Evolutionary conservation across 1,140 invertebrate genomes (phyloP).

Genomic region (Nixonia krombeini): DNA sequence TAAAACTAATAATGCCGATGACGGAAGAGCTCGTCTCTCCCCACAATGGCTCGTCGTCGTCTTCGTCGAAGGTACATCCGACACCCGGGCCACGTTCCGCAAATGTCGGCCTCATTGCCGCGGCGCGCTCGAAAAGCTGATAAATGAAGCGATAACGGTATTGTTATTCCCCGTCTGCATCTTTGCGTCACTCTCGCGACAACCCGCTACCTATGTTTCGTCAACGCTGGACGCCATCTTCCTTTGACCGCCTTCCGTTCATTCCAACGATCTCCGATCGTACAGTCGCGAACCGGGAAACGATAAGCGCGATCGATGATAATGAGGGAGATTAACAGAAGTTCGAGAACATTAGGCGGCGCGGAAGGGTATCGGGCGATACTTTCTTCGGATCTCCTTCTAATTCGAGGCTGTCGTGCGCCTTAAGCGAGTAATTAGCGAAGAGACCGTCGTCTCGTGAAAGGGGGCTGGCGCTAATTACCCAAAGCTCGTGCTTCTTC

Average conservation of each 20-base stretch:
- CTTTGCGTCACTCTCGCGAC: slow-evolving; percentile 53
- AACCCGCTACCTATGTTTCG: slow-evolving; percentile 25
- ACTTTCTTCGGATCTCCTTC: slow-evolving; percentile 17
- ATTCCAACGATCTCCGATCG: slow-evolving; percentile 18
- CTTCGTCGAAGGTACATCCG: slow-evolving; percentile 48
- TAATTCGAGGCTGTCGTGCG: slow-evolving; percentile 11
- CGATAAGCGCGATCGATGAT: slow-evolving; percentile 36
- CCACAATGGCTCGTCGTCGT: slow-evolving; percentile 53
- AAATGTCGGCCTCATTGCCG: slow-evolving; percentile 13
- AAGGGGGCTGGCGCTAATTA: slow-evolving; percentile 45
- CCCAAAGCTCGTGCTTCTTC: slow-evolving; percentile 26
- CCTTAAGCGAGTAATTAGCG: slow-evolving; percentile 41
- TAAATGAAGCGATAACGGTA: slow-evolving; percentile 70
- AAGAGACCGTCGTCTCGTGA: slow-evolving; percentile 23
- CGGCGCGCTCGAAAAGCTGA: slow-evolving; percentile 58
- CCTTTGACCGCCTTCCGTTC: slow-evolving; percentile 11
- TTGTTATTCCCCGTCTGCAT: slow-evolving; percentile 60
- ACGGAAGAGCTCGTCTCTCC: slow-evolving; percentile 54
- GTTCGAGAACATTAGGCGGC: slow-evolving; percentile 29
- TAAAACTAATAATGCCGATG: slow-evolving; percentile 65
- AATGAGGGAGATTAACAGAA: slow-evolving; percentile 40
- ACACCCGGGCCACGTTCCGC: slow-evolving; percentile 24
- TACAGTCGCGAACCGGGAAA: background rate
- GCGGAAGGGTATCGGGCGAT: slow-evolving; percentile 12
- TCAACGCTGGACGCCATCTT: slow-evolving; percentile 12